Base-by-base conservation (phyloP, 2,888 invertebrate species). In the Cryptocheilus praepositus region DNA sequence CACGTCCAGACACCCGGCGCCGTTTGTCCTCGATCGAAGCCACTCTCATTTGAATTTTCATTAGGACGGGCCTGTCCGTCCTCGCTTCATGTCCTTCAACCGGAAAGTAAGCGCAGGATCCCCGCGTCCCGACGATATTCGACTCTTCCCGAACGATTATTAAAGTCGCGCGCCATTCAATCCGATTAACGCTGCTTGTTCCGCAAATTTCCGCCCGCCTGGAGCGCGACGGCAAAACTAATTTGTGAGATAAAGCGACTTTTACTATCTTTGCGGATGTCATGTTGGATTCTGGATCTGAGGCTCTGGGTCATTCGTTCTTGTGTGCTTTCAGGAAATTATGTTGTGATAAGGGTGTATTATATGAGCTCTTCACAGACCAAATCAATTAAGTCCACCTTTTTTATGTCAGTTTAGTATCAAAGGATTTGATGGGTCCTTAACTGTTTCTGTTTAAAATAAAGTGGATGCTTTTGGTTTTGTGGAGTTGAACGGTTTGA, bases 1-100 rank as follows among this genome's bases (percentile, higher is more conserved):
- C 13, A 36, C 36, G 36, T 36, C 36, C 4, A 36, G 36, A 36
- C 36, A 7, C 36, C 22, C 43, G 46, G 22, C 46, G 45, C 46
- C n/a, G 16, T 28, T 49, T 49, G 16, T 57, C 19, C 45, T 22
- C 57, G 57, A 19, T 45, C 44, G 45, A 36, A 59, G 45, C 8
- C 28, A 36, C 59, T 59, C 51, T 59, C 51, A 59, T 59, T 59
- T 59, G 51, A 59, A 59, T 51, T 59, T 59, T 59, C 59, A 58
- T 58, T 46, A 58, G 46, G 43, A 58, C 44, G 21, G 19, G 5
- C 8, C 51, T 36, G 25, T 46, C 45, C 46, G 45, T 46, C 46
- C 16, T 44, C 46, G 15, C 16, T n/a, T 21, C 16, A 59, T 49
- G 43, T 59, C 49, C 28, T 25, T 54, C 25, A 22, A 11, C 11